Conservation (phyloP, 2,888 invertebrate genomes). For the Branchellion lobata region DNA sequence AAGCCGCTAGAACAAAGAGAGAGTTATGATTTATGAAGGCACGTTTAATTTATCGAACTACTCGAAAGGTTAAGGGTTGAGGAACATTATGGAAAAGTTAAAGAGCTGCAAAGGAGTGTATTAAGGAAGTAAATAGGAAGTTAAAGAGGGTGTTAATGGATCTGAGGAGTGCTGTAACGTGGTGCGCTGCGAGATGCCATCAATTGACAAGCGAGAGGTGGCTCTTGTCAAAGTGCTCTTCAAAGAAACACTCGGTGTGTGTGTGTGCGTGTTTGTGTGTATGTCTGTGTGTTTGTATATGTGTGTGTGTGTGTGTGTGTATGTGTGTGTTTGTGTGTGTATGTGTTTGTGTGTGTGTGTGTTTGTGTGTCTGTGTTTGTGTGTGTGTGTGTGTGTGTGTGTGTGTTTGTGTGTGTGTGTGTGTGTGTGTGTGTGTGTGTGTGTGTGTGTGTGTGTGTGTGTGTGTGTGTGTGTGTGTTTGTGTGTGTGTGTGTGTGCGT, state of each 20-base stretch:
- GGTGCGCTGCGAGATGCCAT: not conserved
- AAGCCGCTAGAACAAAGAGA: no score
- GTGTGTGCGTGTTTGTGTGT: not conserved
- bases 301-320: not conserved
- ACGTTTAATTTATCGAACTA: no score
- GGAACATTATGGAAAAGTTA: not conserved
- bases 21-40: no score
- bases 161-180: not conserved
- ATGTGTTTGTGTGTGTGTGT: no score
- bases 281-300: not conserved
- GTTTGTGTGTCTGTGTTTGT: not conserved
- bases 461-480: conserved; percentile 1
- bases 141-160: not conserved
- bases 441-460: not conserved
- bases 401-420: not conserved
- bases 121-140: not conserved
- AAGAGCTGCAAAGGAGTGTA: not conserved
- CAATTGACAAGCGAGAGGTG: conserved; percentile 4
- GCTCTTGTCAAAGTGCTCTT: not conserved
- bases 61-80: no score
- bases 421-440: not conserved
- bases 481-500: conserved; percentile 8
- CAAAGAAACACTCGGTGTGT: not conserved
- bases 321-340: not conserved
- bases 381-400: not conserved